Base-by-base conservation (phyloP, 2,888 invertebrate species). In the Portevinia maculata region DNA sequence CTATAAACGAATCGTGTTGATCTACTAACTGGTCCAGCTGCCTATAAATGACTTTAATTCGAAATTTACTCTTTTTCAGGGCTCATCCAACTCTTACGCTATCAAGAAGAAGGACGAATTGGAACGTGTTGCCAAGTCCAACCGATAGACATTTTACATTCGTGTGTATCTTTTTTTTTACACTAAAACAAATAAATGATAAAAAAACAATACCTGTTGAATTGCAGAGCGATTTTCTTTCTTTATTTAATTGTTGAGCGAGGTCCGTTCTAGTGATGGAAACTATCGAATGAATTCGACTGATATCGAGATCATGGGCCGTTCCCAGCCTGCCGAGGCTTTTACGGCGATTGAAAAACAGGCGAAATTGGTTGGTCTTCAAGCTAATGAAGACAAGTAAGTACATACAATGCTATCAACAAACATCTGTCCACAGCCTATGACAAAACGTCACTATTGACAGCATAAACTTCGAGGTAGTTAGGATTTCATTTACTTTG, bases 91-190 rank as follows among this genome's bases (percentile, higher is more conserved):
- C 93, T 99, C 99, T 39, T 99, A 99, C 89, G 99, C 99, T 87
- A 99, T 99, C 92, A 99, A 99, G 94, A 99, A 99, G 94, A 99
- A 99, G 93, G 99, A 99, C 92, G 99, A 99, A 93, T 93, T 99
- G 92, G 99, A 99, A 93, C 97, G 99, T 94, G 99, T 99, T 88
- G 99, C 99, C 90, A 99, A 99, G 93, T 99, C 99, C 92, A 99
- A 99, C 94, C 97, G 99, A 96, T 99, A 99, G 97, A 90, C 67
- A 65, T 39, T 57, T 30, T 78, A 67, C 83, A 83, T 83, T 78
- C 75, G 75, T 84, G 75, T 84, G 74, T 84, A 71, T 81, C 60
- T 70, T 76, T 84, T n/a, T n/a, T 84, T 79, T 84, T 84, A 81
- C 83, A 79, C 84, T 84, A 73, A 69, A n/a, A 76, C 46, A 62